Evolutionary conservation across 2,113 vertebrate genomes (phyloP), one percentile per base, ranked within the genome.

Genomic region (Halichoeres trimaculatus): DNA sequence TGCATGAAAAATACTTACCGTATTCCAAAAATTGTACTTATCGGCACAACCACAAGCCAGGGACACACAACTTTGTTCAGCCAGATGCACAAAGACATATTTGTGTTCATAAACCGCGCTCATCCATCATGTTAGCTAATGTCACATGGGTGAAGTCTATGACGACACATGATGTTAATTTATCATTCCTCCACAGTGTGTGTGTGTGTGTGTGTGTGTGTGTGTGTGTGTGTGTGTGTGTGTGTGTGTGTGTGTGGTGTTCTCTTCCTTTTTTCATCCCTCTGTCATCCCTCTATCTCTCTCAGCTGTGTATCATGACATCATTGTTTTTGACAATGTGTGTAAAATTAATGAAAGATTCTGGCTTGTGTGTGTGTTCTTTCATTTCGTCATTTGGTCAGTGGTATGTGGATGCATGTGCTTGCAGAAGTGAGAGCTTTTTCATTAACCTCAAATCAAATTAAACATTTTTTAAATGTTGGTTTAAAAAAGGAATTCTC

Each of bases 41-140:
- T 76, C 72, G 81, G 40, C 63, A 81, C 40, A 40, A 65, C 76
- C 70, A 26, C 35, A 80, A 52, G 43, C 85, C 67, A 64, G 47
- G 60, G 22, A 61, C 53, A 16, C 69, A 64, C 16, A 45, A 45
- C 14, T 22, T 64, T 70, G 22, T 69, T 57, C 10, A 34, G 9
- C 36, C 45, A 51, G 30, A 30, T 59, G 47, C 76, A 79, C 56
- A 85, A 8, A 82, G n/a, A 82, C 40, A 66, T 74, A 36, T 75
- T 86, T 83, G 65, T 75, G 67, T 54, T 54, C 76, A 14, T 64
- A 87, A 91, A 89, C 83, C 89, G 2, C 60, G 10, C 66, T 86
- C 91, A 91, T 92, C 87, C 87, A 91, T 92, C 91, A 92, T 92
- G 73, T 85, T 71, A 88, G 88, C 84, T 92, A 73, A 89, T 83